Conservation (phyloP, 1,140 invertebrate genomes). For the Ceratosolen solmsi region DNA sequence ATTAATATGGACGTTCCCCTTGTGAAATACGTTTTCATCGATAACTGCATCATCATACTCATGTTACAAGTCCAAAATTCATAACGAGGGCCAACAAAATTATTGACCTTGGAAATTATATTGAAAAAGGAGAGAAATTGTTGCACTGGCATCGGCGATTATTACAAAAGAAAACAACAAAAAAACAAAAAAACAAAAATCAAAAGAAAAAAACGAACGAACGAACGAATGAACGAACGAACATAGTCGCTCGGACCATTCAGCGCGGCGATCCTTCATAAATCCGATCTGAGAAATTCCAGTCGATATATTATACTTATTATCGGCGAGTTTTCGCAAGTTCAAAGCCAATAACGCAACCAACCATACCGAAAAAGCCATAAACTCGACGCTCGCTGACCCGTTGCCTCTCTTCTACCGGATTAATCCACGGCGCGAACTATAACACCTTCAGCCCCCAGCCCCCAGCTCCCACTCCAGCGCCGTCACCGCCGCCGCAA, state of each 20-base stretch:
- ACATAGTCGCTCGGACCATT: neutral
- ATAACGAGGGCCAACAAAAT: neutral
- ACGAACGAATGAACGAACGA: no score
- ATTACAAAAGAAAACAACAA: neutral
- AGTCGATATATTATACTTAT: slow-evolving; percentile 10
- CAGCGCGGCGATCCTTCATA: neutral
- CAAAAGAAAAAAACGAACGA: no score
- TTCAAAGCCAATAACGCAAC: slow-evolving; percentile 11
- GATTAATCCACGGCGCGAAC: slow-evolving; percentile 9
- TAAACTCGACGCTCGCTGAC: neutral
- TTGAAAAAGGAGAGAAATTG: neutral
- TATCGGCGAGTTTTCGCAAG: slow-evolving; percentile 15
- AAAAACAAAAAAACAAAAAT: no score
- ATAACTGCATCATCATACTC: slow-evolving; percentile 5
- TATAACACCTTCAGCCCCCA: neutral
- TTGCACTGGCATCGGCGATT: neutral
- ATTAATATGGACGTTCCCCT: neutral
- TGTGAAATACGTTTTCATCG: slow-evolving; percentile 6
- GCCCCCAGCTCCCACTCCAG: neutral
- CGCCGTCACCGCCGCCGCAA: neutral
- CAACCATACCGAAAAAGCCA: neutral
- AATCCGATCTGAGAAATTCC: slow-evolving; percentile 18
- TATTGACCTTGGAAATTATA: neutral
- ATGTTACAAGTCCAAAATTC: slow-evolving; percentile 2
- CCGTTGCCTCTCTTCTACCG: neutral